phyloP scores from a whole-genome alignment of 2,888 invertebrate genomes.

The Thymelicus acteon region DNA sequence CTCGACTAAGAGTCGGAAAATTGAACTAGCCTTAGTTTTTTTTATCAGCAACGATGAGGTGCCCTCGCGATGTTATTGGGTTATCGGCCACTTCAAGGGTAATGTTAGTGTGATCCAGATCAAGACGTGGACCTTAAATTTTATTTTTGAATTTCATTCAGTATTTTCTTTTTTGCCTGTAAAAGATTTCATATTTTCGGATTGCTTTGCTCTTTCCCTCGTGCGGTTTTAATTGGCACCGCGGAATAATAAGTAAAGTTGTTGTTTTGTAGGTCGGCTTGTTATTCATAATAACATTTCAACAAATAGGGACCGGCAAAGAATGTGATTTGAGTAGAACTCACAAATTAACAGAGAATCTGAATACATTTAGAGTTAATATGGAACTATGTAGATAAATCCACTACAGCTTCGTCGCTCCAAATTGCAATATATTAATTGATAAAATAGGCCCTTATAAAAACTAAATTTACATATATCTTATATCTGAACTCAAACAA shows the following conservation, averaged over 20 bases:
- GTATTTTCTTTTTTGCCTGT: background rate
- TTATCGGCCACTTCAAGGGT: conserved; percentile 27
- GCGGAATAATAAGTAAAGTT: background rate
- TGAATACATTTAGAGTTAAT: background rate
- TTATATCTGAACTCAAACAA: too few relatives aligned
- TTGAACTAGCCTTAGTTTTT: conserved; percentile 32
- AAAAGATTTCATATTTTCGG: background rate
- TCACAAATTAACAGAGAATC: background rate
- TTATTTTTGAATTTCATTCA: background rate
- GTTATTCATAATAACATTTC: too few relatives aligned
- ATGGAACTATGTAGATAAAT: too few relatives aligned
- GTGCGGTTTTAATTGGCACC: background rate
- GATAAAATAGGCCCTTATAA: too few relatives aligned
- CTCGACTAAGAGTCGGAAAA: conserved; percentile 27
- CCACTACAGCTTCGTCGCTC: too few relatives aligned
- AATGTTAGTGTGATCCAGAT: conserved; percentile 9
- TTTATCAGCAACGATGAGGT: conserved; percentile 25
- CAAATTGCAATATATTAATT: too few relatives aligned
- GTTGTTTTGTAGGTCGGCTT: background rate
- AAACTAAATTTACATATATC: too few relatives aligned
- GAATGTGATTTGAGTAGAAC: too few relatives aligned
- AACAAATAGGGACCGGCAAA: too few relatives aligned
- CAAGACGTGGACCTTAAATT: background rate
- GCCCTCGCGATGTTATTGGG: conserved; percentile 21
- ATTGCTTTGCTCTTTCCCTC: background rate